A percentile compares a stretch with the other conserved stretches of the same genome.
Conservation (phyloP, 2,113 vertebrate genomes). For the Scatophagus argus region DNA sequence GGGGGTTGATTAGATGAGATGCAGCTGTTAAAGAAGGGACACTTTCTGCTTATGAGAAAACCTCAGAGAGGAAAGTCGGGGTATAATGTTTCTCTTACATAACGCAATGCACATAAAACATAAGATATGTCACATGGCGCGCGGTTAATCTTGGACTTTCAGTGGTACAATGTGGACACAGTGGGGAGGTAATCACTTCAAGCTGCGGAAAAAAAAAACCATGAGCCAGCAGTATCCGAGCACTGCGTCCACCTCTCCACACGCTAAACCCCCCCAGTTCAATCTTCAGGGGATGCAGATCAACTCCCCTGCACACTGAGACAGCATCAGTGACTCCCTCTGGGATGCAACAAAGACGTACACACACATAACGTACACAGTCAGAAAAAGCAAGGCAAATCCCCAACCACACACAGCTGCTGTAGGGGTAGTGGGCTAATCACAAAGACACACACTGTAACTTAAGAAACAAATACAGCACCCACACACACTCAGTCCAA, state of each 20-base stretch:
- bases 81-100: constrained; percentile 2
- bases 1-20: constrained; percentile 12
- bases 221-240: constrained; percentile 65
- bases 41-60: constrained; percentile 4
- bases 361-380: constrained; percentile 30
- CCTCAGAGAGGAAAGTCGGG: background rate
- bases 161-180: constrained; percentile 42
- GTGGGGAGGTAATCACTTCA: constrained; percentile 73
- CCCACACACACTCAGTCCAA: constrained; percentile 31
- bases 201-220: constrained; percentile 57
- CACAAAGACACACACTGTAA: constrained; percentile 40
- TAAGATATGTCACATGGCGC: constrained; percentile 22
- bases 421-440: background rate
- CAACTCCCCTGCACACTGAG: constrained; percentile 49
- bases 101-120: constrained; percentile 35
- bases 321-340: constrained; percentile 35
- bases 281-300: constrained; percentile 62
- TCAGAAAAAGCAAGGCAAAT: constrained; percentile 27
- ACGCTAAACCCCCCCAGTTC: constrained; percentile 25
- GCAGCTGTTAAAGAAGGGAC: constrained; percentile 2
- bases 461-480: constrained; percentile 33
- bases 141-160: constrained; percentile 41
- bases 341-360: constrained; percentile 63
- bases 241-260: constrained; percentile 36
- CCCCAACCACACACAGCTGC: constrained; percentile 46